Evolutionary conservation across 1,140 invertebrate species (phyloP).

Genomic region (Bombus affinis): DNA sequence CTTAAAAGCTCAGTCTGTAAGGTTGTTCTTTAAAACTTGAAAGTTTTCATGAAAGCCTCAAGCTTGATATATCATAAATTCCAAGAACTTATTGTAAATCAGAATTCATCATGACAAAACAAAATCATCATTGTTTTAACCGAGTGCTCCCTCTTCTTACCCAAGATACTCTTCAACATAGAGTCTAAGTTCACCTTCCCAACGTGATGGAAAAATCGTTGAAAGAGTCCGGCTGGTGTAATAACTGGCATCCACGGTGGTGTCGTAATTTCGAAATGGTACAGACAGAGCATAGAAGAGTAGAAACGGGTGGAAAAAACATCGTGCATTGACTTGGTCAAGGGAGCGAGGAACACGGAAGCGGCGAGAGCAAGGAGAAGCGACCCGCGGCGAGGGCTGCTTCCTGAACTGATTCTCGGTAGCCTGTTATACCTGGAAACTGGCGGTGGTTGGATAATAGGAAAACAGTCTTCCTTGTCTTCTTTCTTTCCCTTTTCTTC

Average conservation of each 20-base stretch:
- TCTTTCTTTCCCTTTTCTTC: constrained; percentile 32
- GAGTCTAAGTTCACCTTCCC: not conserved
- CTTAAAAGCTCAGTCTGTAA: too few relatives aligned
- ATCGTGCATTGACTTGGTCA: not conserved
- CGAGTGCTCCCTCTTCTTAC: constrained; percentile 10
- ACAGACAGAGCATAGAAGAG: not conserved
- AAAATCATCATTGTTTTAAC: not conserved
- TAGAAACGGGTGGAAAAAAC: not conserved
- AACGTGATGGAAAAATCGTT: constrained; percentile 17
- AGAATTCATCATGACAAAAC: too few relatives aligned
- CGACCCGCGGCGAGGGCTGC: constrained; percentile 31
- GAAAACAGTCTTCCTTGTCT: constrained; percentile 43
- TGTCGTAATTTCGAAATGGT: constrained; percentile 44
- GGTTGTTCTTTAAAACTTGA: too few relatives aligned
- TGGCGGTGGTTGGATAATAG: constrained; percentile 52
- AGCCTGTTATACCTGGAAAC: constrained; percentile 42
- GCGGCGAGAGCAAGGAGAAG: not conserved
- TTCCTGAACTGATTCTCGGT: constrained; percentile 54
- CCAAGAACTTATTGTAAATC: too few relatives aligned
- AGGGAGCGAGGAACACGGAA: constrained; percentile 1
- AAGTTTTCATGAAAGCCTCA: too few relatives aligned
- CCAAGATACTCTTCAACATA: not conserved
- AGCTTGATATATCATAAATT: too few relatives aligned
- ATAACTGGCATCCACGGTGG: constrained; percentile 21
- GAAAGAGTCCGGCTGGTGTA: constrained; percentile 30